Evolutionary conservation across 2,797 vertebrate species (phyloP), one percentile per base, ranked within the genome.

Genomic region (Acrossocheilus wenchowensis): DNA sequence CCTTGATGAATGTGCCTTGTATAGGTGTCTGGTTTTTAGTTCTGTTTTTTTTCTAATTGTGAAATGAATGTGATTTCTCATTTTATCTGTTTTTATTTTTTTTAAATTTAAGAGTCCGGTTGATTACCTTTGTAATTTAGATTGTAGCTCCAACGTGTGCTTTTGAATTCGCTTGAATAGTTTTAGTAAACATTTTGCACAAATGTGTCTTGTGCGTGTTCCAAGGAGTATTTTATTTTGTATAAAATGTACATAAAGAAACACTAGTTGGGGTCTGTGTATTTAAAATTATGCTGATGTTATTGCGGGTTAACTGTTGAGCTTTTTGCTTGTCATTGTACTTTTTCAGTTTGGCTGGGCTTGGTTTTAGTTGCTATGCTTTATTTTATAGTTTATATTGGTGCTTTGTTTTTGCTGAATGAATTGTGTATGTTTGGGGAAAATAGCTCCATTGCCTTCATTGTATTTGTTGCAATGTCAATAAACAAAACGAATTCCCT

Each of bases 21-120:
- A 68, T 7, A 39, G 30, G 64, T 82, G 93, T 91, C 92, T 94
- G 93, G 93, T 93, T 92, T 91, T 93, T 88, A 91, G 81, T 90
- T 30, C 87, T 17, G 82, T 77, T 39, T 1, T 86, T 88, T 71
- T 75, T 15, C 1, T 78, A 78, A 62, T 36, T 19, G 26, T 60
- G 60, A 45, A 57, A 80, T 21, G 41, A 66, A 66, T 30, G 45
- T 10, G 78, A 34, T 66, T 80, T 80, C 54, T 60, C 78, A 66
- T 80, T 80, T 80, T 80, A 80, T 80, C 57, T 12, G 41, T 80
- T 80, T 80, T 80, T 45, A 64, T 80, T 79, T n/a, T n/a, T 71
- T 79, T 64, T 80, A 6, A 45, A 64, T 64, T 57, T 43, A 21
- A 45, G 39, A 80, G 78, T 80, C 78, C 60, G 34, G 60, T 12